Evolutionary conservation across 2,113 vertebrate species (phyloP).

Genomic region (Cricetomys ansorgei): DNA sequence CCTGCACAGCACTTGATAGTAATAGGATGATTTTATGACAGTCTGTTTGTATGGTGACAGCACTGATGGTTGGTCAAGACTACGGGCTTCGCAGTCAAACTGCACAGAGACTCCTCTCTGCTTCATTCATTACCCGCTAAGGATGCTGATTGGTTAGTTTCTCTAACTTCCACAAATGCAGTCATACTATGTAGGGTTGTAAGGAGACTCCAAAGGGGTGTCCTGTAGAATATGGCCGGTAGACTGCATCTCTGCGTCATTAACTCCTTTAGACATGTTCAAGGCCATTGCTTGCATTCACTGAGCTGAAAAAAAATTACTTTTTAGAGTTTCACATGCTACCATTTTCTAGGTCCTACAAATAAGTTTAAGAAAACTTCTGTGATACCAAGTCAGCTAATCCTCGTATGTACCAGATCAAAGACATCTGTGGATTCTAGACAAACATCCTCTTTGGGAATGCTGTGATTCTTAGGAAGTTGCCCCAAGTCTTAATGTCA

Average conservation of each 20-base stretch:
- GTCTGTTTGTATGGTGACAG: not conserved
- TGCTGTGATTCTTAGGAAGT: not conserved
- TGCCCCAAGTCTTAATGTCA: not conserved
- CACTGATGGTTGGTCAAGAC: not conserved
- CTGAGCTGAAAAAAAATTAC: not conserved
- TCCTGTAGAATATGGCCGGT: not conserved
- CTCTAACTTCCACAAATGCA: not conserved
- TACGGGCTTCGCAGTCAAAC: not conserved
- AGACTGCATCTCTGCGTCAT: not conserved
- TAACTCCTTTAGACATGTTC: not conserved
- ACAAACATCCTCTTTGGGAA: slow-evolving; percentile 5
- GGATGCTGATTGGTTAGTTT: not conserved
- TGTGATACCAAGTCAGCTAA: not conserved
- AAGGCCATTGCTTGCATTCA: not conserved
- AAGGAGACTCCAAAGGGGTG: not conserved
- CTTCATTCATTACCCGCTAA: not conserved
- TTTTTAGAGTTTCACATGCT: not conserved
- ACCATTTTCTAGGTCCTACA: not conserved
- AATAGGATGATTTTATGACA: not conserved
- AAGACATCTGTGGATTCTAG: slow-evolving; percentile 22
- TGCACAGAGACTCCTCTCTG: not conserved
- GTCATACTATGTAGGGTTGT: not conserved
- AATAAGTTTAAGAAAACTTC: slow-evolving; percentile 20
- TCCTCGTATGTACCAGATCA: slow-evolving; percentile 9
- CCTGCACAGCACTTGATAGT: not conserved